A percentile compares a stretch with the other conserved stretches of the same genome.
phyloP scores from a whole-genome alignment of 1,140 invertebrate species.

The Ganaspis sp. region DNA sequence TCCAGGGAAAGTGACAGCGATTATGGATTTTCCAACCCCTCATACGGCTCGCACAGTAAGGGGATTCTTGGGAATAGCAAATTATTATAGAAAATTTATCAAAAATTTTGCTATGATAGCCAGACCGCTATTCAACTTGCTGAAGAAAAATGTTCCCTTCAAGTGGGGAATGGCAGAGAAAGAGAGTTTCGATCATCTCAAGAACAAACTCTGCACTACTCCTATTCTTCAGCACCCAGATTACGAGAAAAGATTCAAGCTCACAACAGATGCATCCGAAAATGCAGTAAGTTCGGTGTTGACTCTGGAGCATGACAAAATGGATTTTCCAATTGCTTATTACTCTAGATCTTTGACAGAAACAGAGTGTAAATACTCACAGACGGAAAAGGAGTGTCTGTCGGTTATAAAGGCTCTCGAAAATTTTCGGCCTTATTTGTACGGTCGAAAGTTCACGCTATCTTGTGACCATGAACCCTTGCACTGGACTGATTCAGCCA shows the following conservation, averaged over 20 bases:
- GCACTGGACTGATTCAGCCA: no score
- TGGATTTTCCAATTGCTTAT: background rate
- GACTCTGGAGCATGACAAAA: background rate
- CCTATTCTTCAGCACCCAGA: background rate
- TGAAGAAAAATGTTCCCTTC: no score
- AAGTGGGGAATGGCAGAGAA: background rate
- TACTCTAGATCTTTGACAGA: background rate
- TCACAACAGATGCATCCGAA: background rate
- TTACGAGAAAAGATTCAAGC: background rate
- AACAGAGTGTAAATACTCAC: background rate
- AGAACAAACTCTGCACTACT: no score
- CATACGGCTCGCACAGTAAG: background rate
- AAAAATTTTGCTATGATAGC: background rate
- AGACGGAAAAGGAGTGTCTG: background rate
- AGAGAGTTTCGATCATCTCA: background rate
- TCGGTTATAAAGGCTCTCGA: background rate
- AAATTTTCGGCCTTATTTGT: background rate
- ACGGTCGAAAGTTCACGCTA: background rate
- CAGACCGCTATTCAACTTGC: background rate
- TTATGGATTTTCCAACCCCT: slow-evolving; percentile 52
- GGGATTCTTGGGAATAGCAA: background rate
- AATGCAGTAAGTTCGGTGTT: background rate
- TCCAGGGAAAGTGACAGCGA: slow-evolving; percentile 50
- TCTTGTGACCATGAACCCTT: background rate
- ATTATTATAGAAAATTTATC: background rate